Conservation (phyloP, 2,797 vertebrate genomes). For the Rhinatrema bivittatum region DNA sequence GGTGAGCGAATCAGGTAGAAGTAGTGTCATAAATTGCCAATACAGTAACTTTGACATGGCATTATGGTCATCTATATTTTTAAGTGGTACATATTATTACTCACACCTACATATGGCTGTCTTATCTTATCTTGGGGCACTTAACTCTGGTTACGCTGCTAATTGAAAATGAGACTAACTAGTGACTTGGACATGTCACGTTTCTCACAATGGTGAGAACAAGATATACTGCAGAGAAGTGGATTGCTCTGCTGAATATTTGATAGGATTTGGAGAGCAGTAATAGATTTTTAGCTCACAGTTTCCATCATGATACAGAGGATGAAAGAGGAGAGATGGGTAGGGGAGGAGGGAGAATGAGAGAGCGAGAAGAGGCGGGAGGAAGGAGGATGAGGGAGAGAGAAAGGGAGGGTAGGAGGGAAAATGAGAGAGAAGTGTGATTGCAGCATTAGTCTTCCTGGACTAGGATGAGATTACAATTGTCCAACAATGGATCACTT, state of each 20-base stretch:
- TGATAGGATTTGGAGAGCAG: conserved; percentile 42
- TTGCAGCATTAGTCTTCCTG: conserved; percentile 32
- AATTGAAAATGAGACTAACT: conserved; percentile 1
- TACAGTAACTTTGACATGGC: no score
- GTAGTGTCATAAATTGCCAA: no score
- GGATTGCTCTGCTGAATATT: conserved; percentile 50
- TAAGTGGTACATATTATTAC: no score
- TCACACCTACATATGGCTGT: no score
- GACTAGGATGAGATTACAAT: conserved; percentile 13
- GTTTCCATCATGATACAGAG: conserved; percentile 33
- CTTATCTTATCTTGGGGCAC: no score
- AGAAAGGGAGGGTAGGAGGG: no score
- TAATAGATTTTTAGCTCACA: conserved; percentile 35
- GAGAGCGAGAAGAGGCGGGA: conserved; percentile 16
- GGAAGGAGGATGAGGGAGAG: conserved; percentile 17
- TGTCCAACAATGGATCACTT: conserved; percentile 14
- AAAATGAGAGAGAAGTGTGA: no score
- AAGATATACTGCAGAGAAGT: conserved; percentile 32
- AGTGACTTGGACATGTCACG: conserved; percentile 13
- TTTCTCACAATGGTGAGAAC: conserved; percentile 26
- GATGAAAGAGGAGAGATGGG: no score
- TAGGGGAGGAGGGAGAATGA: no score
- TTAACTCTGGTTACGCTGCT: no score
- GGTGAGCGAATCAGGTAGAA: no score
- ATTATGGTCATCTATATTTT: no score